Evolutionary conservation across 2,888 invertebrate genomes (phyloP).

Genomic region (Sclerodermus sp.): DNA sequence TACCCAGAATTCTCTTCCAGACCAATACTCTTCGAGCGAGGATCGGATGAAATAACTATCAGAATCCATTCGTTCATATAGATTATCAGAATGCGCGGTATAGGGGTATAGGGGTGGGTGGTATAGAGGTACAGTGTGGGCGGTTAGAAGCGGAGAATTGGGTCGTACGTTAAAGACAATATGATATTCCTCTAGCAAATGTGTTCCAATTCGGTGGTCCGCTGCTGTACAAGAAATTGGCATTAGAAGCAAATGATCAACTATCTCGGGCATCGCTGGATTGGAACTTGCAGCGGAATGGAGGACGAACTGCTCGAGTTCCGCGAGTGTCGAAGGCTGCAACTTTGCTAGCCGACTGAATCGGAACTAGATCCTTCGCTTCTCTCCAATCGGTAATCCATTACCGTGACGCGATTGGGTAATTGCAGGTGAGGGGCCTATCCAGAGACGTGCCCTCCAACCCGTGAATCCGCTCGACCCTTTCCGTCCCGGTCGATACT

Average conservation of each 20-base stretch:
- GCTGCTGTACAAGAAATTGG: no score
- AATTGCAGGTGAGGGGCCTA: conserved; percentile 51
- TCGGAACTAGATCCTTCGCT: conserved; percentile 33
- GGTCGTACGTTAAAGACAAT: no score
- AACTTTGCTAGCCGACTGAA: conserved; percentile 20
- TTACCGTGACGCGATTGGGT: conserved; percentile 52
- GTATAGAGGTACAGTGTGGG: no score
- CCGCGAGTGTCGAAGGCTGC: not conserved
- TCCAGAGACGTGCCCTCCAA: conserved; percentile 41
- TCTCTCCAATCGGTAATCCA: conserved; percentile 49
- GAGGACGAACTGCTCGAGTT: not conserved
- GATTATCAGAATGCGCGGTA: no score
- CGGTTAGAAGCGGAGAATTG: no score
- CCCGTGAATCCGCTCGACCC: conserved; percentile 31
- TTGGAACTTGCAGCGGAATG: no score
- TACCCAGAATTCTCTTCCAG: conserved; percentile 4
- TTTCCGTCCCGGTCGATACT: conserved; percentile 41
- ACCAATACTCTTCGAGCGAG: not conserved
- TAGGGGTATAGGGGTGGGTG: no score
- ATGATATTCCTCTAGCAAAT: no score
- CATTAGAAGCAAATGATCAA: no score
- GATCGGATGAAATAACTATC: not conserved
- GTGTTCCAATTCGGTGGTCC: no score
- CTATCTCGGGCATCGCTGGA: no score
- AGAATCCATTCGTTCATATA: no score